Evolutionary conservation across 2,797 vertebrate genomes (phyloP).

Genomic region (Hypotaenidia philippensis): DNA sequence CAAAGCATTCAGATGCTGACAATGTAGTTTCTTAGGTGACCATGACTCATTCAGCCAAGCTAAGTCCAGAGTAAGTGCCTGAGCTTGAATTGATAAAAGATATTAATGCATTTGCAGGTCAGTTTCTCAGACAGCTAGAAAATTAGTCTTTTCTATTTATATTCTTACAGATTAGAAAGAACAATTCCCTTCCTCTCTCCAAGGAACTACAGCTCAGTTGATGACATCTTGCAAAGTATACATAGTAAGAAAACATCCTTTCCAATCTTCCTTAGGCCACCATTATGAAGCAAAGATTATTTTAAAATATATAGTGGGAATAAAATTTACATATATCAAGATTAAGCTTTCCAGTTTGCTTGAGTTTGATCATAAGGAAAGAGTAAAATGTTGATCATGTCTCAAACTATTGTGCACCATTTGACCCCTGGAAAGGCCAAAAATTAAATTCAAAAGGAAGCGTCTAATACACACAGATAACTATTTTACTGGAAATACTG

Average conservation of each 20-base stretch:
- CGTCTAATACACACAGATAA: not conserved
- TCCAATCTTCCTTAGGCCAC: not conserved
- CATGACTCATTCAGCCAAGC: not conserved
- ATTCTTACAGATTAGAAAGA: not conserved
- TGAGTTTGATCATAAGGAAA: not conserved
- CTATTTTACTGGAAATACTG: not conserved
- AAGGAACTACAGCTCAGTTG: not conserved
- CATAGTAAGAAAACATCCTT: not conserved
- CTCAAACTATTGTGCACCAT: too few species aligned
- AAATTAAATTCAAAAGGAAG: not conserved
- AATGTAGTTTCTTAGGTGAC: fast-evolving
- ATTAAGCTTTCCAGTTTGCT: not conserved
- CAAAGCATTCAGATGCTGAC: not conserved
- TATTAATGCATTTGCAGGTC: not conserved
- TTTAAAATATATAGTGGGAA: not conserved
- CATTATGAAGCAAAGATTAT: not conserved
- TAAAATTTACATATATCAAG: not conserved
- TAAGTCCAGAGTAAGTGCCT: not conserved
- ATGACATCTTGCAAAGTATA: not conserved
- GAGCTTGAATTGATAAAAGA: not conserved
- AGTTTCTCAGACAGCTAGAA: not conserved
- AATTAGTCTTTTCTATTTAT: not conserved
- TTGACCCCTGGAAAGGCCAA: not conserved
- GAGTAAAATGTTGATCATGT: too few species aligned
- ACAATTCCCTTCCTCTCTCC: not conserved